Conservation (phyloP, 2,113 vertebrate species). For the Riparia riparia region DNA sequence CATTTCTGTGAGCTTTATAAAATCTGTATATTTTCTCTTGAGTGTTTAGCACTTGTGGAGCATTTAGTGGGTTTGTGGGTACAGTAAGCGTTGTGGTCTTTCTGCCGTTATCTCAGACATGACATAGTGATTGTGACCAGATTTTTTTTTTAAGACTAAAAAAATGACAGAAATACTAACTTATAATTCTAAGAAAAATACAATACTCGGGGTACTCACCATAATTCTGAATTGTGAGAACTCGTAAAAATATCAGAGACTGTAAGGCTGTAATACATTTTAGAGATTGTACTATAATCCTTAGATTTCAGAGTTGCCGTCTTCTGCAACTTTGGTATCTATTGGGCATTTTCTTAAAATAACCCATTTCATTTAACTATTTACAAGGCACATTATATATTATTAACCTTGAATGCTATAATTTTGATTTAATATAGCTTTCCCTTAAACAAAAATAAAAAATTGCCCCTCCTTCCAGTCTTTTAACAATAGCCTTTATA, state of each 20-base stretch:
- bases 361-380: background rate
- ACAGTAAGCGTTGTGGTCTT: background rate
- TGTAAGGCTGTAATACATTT: background rate
- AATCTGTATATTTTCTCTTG: background rate
- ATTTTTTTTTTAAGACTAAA: background rate
- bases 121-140: background rate
- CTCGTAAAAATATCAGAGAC: background rate
- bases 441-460: background rate
- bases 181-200: background rate
- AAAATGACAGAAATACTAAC: background rate
- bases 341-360: background rate
- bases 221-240: background rate
- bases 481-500: background rate
- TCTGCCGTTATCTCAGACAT: background rate
- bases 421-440: background rate
- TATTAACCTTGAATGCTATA: background rate
- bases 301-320: background rate
- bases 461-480: accelerated
- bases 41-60: background rate
- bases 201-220: background rate
- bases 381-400: background rate
- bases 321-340: background rate
- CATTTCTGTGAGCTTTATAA: background rate
- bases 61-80: background rate
- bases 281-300: background rate